Base-by-base conservation (phyloP, 2,888 invertebrate species). In the Cremastinae sp. region DNA sequence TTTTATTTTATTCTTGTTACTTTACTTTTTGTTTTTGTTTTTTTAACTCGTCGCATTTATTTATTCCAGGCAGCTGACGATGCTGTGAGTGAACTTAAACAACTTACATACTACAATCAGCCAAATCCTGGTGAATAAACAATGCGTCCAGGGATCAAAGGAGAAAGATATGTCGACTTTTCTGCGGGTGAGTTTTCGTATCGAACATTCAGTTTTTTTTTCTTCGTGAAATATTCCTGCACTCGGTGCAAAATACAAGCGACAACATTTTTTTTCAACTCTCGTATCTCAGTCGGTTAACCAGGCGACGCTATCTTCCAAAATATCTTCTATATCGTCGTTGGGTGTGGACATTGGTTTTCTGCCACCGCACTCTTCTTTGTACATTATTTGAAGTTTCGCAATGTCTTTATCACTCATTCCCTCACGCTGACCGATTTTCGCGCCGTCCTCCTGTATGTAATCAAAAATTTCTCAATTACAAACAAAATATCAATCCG, bases 341-440 rank as follows among this genome's bases (percentile, higher is more conserved):
- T 8, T 18, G 12, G 9, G 20, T 9, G 45, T 58, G n/a, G n/a
- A n/a, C 14, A 70, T 69, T 8, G 70, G 74, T 54, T 77, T 47
- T 28, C 86, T 83, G 20, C 74, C 64, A n/a, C 69, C 70, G 61
- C 89, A 89, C 58, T 87, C 83, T 3, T 88, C 80, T 51, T 91
- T 89, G 81, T 93, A 93, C 93, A 93, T 93, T 83, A 90, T 90
- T 78, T 92, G 91, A 9, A 93, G 85, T 85, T 93, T 93, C 77
- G 90, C 84, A 4, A 90, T 86, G 76, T 93, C 93, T 79, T 92
- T 93, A 36, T 91, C 90, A 18, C 93, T 93, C 49, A 93, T 87
- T 43, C 92, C 92, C 51, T 88, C 77, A 80, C 93, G 90, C 86
- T 93, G 93, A 0, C 93, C 93, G 58, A 93, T 92, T 74, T 86